Evolutionary conservation across 2,888 invertebrate genomes (phyloP), one percentile per base, ranked within the genome.

Genomic region (Lycaena phlaeas): DNA sequence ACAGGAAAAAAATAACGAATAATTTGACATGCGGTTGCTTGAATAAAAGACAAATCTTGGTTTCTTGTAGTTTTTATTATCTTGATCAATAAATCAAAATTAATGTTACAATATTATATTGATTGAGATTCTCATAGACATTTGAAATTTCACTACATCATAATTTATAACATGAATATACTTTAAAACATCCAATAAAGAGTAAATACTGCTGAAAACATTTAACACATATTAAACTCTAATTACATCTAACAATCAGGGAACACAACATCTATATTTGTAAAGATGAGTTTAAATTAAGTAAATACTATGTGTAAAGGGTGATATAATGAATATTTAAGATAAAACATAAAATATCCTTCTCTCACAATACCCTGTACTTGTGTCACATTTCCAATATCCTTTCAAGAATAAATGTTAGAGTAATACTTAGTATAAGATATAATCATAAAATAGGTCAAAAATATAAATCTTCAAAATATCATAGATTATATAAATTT

Each of bases 401-500:
- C 48, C 50, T 48, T 56, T 54, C 55, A 53, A 56, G 68, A 62
- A 61, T 61, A 65, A 65, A 61, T 67, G 72, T 73, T 68, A 71
- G 68, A 68, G 65, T 66, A 67, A 64, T 76, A 76, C 73, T 69
- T 74, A 76, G 59, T 69, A 65, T 71, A 77, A 68, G 69, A 70
- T 72, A 77, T 66, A 58, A 58, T 59, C 59, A 58, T 58, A 54
- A 43, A 67, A 77, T 43, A 77, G 77, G 79, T 67, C 73, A 64
- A 81, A 81, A 79, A 82, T 81, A 81, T 75, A 79, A 75, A 57
- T 74, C 68, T 74, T 78, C 68, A 73, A 81, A 81, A 81, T 69
- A 73, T 73, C 64, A 70, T 71, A 78, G 70, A 74, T 73, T 76
- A 72, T 73, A 73, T 72, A 71, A 64, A 71, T 61, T 56, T 65